phyloP scores from a whole-genome alignment of 2,113 vertebrate species.

The Phoxinus phoxinus region DNA sequence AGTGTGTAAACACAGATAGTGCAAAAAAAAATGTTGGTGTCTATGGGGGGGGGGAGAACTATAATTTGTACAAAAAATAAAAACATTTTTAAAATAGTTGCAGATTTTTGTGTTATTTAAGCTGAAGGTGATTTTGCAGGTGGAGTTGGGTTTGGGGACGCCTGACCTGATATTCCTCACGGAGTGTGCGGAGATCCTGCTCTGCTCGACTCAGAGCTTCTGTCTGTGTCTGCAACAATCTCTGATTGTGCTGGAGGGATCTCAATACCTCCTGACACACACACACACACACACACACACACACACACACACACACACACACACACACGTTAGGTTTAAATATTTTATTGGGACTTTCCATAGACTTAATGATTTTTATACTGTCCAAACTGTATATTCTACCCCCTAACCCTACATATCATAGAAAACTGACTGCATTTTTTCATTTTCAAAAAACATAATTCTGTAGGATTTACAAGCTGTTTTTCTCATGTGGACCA shows the following conservation, averaged over 20 bases:
- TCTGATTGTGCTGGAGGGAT: conserved; percentile 82
- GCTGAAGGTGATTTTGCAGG: neutral
- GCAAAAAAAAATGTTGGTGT: neutral
- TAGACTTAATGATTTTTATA: too few relatives aligned
- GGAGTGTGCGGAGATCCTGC: conserved; percentile 79
- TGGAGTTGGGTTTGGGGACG: conserved; percentile 61
- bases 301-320: too few relatives aligned
- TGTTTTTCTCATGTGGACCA: too few relatives aligned
- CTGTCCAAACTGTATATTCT: too few relatives aligned
- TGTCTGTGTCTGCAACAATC: conserved; percentile 82
- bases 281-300: conserved; percentile 35
- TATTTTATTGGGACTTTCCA: too few relatives aligned
- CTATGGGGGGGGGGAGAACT: too few relatives aligned
- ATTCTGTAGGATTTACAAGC: too few relatives aligned
- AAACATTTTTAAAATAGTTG: neutral
- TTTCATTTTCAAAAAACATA: too few relatives aligned
- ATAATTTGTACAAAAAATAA: neutral
- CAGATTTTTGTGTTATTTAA: neutral
- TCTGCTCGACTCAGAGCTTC: conserved; percentile 77
- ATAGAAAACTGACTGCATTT: too few relatives aligned
- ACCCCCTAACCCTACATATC: too few relatives aligned
- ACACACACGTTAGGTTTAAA: too few relatives aligned
- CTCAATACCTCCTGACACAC: conserved; percentile 80
- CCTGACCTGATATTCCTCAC: conserved; percentile 83
- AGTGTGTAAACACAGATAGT: neutral